Percentiles rank a stretch among this genome's conserved stretches.
These are phyloP conservation scores for Gymnosoma rotundatum DNA, from an alignment of 2,888 invertebrate species.

Conservation along the genomic window DNA sequence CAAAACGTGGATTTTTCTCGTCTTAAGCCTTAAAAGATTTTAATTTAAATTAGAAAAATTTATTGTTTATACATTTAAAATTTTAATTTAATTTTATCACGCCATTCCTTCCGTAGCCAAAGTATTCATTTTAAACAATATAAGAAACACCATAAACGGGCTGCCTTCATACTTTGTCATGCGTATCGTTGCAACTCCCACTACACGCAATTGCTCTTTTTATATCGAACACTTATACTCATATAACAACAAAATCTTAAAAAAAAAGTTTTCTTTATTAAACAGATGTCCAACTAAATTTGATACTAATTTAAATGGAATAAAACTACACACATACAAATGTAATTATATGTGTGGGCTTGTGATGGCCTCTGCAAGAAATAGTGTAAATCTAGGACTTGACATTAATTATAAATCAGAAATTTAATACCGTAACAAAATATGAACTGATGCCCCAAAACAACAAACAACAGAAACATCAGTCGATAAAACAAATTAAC, in stretches of 20 bases:
- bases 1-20: too few species aligned
- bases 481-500: conserved; percentile 1
- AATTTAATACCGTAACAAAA: conserved; percentile 51
- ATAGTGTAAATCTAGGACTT: conserved; percentile 3
- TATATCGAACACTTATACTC: background rate
- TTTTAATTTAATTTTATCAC: too few species aligned
- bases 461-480: background rate
- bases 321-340: too few species aligned
- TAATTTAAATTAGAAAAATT: too few species aligned
- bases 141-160: too few species aligned
- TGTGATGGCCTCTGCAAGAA: background rate
- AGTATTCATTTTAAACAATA: too few species aligned
- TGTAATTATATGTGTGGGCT: too few species aligned
- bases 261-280: background rate
- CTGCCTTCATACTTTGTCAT: background rate
- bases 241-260: too few species aligned
- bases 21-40: too few species aligned
- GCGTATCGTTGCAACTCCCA: conserved; percentile 1
- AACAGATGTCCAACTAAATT: conserved; percentile 37
- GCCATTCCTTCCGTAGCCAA: too few species aligned
- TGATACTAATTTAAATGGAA: background rate
- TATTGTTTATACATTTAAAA: too few species aligned
- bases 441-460: conserved; percentile 16
- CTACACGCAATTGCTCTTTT: background rate
- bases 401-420: conserved; percentile 55